Base-by-base conservation (phyloP, 1,140 invertebrate genomes). In the Microvelia longipes region DNA sequence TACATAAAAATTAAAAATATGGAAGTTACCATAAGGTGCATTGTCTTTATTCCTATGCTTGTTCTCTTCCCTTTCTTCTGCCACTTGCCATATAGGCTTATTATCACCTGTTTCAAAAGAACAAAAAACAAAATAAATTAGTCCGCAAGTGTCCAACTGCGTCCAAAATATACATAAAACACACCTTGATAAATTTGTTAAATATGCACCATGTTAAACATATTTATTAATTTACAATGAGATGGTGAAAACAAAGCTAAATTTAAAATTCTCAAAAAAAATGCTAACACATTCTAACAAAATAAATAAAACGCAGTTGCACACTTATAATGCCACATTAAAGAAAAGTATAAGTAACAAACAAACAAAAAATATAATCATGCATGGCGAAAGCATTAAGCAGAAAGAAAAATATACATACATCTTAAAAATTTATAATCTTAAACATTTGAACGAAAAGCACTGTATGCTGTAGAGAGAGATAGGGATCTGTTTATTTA, bases 61-160 rank as follows among this genome's bases (percentile, higher is more conserved):
- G 78, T 94, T 94, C 77, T 96, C 93, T 80, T 97, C 96, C 27
- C 96, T 84, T 77, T 98, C 97, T 80, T 99, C 97, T 1, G 97
- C 97, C 73, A 98, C 93, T 86, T 98, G 95, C 97, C 97, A 99
- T 78, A 99, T 98, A 2, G 96, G 94, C 82, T 98, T 98, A 83
- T 98, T 99, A 78, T 98, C 93, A 71, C 89, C 90, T 91, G 80
- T 65, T 71, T 75, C 72, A 63, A 67, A 63, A 68, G 0, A 74
- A 73, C 70, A 71, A 73, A 28, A 62, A 28, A 13, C 29, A 64
- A n/a, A 70, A 64, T 13, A 11, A 26, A 26, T 64, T 25, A 24
- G 62, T 64, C 15, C 15, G 62, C 62, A 13, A 2, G 62, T 24
- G 62, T 24, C 5, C 62, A 50, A 50, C 35, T 50, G 35, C 35